These are phyloP conservation scores for Tetrax tetrax DNA, from an alignment of 2,113 vertebrate genomes.

Conservation along the genomic window DNA sequence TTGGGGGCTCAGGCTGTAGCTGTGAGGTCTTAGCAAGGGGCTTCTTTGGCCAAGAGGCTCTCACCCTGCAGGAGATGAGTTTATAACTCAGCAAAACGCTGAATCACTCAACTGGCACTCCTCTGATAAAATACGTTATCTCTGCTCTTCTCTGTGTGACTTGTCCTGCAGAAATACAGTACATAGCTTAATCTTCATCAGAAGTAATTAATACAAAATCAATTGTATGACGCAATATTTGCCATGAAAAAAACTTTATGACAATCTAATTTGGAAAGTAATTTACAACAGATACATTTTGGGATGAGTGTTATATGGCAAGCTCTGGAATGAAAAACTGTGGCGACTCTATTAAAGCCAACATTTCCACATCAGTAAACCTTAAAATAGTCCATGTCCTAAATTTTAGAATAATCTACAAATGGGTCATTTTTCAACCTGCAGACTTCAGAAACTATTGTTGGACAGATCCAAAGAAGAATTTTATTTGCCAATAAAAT, in stretches of 20 bases:
- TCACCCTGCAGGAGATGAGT: neutral
- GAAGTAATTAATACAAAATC: neutral
- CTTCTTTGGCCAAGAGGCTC: neutral
- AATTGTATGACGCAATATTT: neutral
- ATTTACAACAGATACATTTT: conserved; percentile 8
- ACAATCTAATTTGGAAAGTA: conserved; percentile 5
- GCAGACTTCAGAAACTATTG: neutral
- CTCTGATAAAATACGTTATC: neutral
- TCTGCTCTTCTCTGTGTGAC: neutral
- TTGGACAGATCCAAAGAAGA: conserved; percentile 12
- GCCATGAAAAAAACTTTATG: neutral
- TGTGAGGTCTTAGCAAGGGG: neutral
- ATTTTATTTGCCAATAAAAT: conserved; percentile 41
- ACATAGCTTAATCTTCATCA: neutral
- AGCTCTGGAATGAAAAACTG: neutral
- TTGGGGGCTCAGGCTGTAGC: neutral
- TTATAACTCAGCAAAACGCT: neutral
- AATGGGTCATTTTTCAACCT: conserved; percentile 44
- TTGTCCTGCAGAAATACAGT: neutral
- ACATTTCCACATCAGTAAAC: conserved; percentile 1
- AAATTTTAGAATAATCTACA: conserved; percentile 46
- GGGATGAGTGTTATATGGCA: neutral
- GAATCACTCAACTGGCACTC: neutral
- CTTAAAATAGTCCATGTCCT: conserved; percentile 33
- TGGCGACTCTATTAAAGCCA: neutral